These are phyloP conservation scores for Xestobium rufovillosum DNA, from an alignment of 2,888 invertebrate species.

Conservation along the genomic window DNA sequence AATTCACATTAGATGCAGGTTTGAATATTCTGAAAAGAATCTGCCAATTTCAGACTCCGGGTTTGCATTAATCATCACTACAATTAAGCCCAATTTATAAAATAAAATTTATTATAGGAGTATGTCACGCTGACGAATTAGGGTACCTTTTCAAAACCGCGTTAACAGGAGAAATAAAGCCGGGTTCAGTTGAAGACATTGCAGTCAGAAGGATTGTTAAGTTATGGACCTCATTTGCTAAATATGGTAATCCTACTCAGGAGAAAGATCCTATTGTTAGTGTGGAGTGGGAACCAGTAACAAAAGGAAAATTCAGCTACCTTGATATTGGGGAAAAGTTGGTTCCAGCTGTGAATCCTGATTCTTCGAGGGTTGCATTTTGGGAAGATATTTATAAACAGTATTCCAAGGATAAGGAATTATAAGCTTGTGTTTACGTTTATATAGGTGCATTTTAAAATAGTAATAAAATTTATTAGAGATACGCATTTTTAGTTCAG, in stretches of 20 bases:
- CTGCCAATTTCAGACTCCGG: not conserved
- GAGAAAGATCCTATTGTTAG: slow-evolving; percentile 14
- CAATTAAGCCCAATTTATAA: no score
- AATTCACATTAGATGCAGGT: slow-evolving; percentile 30
- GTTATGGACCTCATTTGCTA: slow-evolving; percentile 4
- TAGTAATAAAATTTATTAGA: no score
- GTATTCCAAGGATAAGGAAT: no score
- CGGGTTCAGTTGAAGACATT: not conserved
- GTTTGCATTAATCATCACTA: not conserved
- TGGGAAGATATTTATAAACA: no score
- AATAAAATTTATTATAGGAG: not conserved
- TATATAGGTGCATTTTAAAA: no score
- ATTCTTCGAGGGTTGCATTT: slow-evolving; percentile 25
- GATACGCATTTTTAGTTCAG: no score
- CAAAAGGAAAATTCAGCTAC: slow-evolving; percentile 19
- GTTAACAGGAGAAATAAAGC: not conserved
- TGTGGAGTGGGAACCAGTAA: slow-evolving; percentile 21
- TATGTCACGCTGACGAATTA: not conserved
- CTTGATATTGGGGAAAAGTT: slow-evolving; percentile 26
- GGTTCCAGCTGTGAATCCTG: slow-evolving; percentile 22
- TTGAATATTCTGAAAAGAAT: slow-evolving; percentile 31
- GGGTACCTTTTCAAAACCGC: slow-evolving; percentile 3
- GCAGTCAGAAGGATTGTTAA: not conserved
- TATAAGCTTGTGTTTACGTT: no score
- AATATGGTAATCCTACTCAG: not conserved